Conservation (phyloP, 1,140 invertebrate species). For the Drosophila seguyi region DNA sequence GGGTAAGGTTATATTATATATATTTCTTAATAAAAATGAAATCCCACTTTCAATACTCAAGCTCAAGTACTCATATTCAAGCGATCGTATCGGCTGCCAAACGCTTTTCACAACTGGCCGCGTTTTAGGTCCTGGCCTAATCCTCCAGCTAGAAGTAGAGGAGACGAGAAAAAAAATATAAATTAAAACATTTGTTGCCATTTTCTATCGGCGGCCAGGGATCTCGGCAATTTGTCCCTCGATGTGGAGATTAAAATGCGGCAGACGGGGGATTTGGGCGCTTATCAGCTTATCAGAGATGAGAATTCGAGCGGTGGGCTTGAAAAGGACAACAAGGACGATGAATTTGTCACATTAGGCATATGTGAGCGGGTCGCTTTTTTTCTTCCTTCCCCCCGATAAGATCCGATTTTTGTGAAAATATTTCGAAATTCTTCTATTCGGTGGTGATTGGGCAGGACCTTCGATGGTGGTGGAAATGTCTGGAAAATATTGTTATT, state of each 20-base stretch:
- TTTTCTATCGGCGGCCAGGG: slow-evolving; percentile 59
- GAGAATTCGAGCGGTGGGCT: slow-evolving; percentile 66
- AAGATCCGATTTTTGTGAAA: slow-evolving; percentile 48
- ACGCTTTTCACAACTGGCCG: slow-evolving; percentile 59
- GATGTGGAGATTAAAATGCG: slow-evolving; percentile 62
- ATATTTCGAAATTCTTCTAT: slow-evolving; percentile 1
- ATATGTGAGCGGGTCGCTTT: slow-evolving; percentile 48
- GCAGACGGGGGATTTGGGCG: slow-evolving; percentile 39
- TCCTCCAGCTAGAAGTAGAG: slow-evolving; percentile 2
- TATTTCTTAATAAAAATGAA: too few species aligned
- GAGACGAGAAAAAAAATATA: slow-evolving; percentile 24
- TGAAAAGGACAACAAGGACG: slow-evolving; percentile 59
- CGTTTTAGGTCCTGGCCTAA: slow-evolving; percentile 9
- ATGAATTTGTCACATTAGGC: slow-evolving; percentile 82
- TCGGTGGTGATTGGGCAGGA: slow-evolving; percentile 14
- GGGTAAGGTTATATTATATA: too few species aligned
- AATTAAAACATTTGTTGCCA: slow-evolving; percentile 81
- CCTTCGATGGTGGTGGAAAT: slow-evolving; percentile 12
- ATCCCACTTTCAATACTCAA: too few species aligned
- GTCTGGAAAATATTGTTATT: slow-evolving; percentile 64
- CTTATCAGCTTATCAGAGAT: slow-evolving; percentile 76
- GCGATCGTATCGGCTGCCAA: slow-evolving; percentile 36
- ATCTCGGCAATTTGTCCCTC: slow-evolving; percentile 67
- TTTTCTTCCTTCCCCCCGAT: slow-evolving; percentile 36
- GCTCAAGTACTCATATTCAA: too few species aligned